Evolutionary conservation across 2,113 vertebrate genomes (phyloP).

Genomic region (Gallinago jamesoni): DNA sequence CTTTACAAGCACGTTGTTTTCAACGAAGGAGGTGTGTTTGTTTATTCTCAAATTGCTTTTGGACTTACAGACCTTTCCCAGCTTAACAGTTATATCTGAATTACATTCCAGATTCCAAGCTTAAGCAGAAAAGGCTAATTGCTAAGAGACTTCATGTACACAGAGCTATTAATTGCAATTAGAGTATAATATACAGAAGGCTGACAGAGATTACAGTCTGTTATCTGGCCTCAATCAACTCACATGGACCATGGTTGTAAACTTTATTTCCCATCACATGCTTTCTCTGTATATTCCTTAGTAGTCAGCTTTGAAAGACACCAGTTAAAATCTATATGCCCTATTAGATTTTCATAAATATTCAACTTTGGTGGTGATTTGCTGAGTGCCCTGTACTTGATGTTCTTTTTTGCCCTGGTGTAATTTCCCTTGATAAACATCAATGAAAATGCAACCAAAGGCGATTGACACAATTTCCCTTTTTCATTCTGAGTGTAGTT

Average conservation of each 20-base stretch:
- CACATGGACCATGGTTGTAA: neutral
- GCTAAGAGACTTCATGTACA: neutral
- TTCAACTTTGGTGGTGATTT: neutral
- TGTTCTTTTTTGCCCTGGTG: neutral
- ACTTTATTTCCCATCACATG: neutral
- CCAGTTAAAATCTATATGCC: neutral
- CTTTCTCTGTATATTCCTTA: neutral
- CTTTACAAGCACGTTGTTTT: neutral
- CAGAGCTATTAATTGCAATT: neutral
- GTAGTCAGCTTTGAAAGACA: neutral
- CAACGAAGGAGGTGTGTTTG: neutral
- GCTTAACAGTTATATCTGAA: neutral
- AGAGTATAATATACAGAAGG: neutral
- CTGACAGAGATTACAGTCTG: neutral
- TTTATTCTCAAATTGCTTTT: neutral
- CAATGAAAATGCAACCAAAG: neutral
- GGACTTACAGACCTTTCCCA: neutral
- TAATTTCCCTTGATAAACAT: neutral
- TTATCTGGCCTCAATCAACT: neutral
- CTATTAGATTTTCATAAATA: neutral
- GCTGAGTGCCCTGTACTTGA: neutral
- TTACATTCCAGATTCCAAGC: neutral
- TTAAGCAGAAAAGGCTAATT: slow-evolving; percentile 12
- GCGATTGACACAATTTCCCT: neutral
- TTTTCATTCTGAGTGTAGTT: neutral